Evolutionary conservation across 1,140 invertebrate genomes (phyloP), one percentile per base, ranked within the genome.

Genomic region (Tribolium madens): DNA sequence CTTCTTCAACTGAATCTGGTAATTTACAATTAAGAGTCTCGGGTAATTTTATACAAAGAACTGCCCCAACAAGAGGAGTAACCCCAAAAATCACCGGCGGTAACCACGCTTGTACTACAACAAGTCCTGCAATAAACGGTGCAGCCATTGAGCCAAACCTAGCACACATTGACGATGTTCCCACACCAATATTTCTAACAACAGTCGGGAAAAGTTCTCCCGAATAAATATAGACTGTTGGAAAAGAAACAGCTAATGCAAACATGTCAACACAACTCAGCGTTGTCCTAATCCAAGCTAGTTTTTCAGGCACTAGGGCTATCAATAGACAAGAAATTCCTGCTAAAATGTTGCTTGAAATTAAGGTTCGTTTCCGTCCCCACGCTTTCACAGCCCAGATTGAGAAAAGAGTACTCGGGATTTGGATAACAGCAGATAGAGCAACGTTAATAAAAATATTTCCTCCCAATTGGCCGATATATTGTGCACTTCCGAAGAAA

Each of bases 1-100:
- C 93, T 80, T 95, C 93, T 83, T 93, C 91, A 31, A 95, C 86
- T 0, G 93, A 95, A 76, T 95, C 93, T 18, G 94, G 93, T 42
- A 96, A 83, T 50, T 90, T 89, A 79, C 88, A 88, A 7, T 92
- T 91, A 69, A 91, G 88, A 0, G 95, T 96, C 88, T 96, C 93
- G 0, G 93, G 93, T 52, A 95, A 86, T 14, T 92, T 81, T 2
- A 93, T 83, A 33, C 91, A 90, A n/a, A 93, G 85, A 13, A 88
- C 79, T 6, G 90, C 91, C 26, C 91, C 92, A 12, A 92, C 81
- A 0, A 93, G 79, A 3, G 93, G 89, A 6, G 91, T 78, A 1
- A 89, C 79, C 2, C 92, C 93, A 86, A 94, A 94, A 26, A 90
- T 87, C 0, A 91, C 80, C 0, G 93, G 90, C 1, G 93, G 92